Percentiles rank a stretch among this genome's conserved stretches.
Conservation (phyloP, 2,113 vertebrate species). For the Solenodon paradoxus region DNA sequence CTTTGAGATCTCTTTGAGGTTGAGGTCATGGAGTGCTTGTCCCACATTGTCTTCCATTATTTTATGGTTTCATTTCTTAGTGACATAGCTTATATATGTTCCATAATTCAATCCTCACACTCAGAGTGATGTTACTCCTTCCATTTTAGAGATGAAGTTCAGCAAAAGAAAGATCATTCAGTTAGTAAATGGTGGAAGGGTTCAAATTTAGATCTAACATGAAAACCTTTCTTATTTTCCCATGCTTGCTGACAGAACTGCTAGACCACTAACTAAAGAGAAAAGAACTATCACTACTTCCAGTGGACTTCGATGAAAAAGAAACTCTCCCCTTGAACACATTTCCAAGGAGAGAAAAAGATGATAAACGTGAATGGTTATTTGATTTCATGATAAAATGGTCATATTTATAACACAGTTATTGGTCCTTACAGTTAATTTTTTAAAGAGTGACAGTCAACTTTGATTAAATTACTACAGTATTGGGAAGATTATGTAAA, state of each 20-base stretch:
- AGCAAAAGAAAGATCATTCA: background rate
- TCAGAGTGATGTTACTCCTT: background rate
- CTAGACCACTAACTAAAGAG: background rate
- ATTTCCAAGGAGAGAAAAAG: constrained; percentile 10
- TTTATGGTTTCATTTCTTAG: too few species aligned
- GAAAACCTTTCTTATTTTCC: background rate
- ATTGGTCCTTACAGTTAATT: background rate
- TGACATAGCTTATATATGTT: background rate
- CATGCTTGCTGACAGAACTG: background rate
- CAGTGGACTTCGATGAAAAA: background rate
- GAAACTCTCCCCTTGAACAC: background rate
- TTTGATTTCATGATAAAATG: too few species aligned
- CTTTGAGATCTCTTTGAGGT: too few species aligned
- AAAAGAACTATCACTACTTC: background rate
- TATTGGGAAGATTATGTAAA: background rate
- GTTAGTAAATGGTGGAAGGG: background rate
- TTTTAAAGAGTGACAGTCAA: background rate
- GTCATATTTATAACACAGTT: background rate
- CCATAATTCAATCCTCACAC: background rate
- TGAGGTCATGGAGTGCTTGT: too few species aligned
- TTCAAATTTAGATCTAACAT: background rate
- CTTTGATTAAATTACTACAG: background rate
- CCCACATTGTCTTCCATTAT: too few species aligned
- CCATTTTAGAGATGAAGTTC: background rate
- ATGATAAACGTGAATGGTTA: background rate